These are phyloP conservation scores for Lacanobia wlatinum DNA, from an alignment of 2,888 invertebrate genomes.

Conservation along the genomic window DNA sequence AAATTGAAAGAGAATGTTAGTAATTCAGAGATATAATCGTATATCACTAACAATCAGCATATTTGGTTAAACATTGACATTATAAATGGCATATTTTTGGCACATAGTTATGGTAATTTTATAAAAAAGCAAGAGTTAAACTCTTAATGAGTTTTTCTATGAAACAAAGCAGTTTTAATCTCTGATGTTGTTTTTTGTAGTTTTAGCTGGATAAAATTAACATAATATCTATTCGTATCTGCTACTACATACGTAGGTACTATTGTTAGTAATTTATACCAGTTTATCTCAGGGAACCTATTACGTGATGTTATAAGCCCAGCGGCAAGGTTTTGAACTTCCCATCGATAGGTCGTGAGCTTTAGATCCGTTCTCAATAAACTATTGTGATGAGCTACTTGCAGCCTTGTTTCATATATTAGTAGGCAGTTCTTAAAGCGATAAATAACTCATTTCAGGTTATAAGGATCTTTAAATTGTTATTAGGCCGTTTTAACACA, in stretches of 20 bases:
- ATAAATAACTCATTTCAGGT: slow-evolving; percentile 45
- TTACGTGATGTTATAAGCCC: slow-evolving; percentile 48
- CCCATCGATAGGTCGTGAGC: slow-evolving; percentile 60
- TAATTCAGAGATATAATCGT: slow-evolving; percentile 51
- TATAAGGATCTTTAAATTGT: slow-evolving; percentile 9
- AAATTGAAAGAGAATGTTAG: slow-evolving; percentile 47
- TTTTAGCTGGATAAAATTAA: slow-evolving; percentile 11
- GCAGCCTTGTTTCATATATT: slow-evolving; percentile 39
- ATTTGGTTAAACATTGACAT: slow-evolving; percentile 47
- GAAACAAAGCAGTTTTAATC: slow-evolving; percentile 22
- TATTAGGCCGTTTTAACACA: slow-evolving; percentile 4
- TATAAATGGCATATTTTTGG: slow-evolving; percentile 36
- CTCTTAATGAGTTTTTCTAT: slow-evolving; percentile 49
- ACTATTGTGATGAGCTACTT: slow-evolving; percentile 55
- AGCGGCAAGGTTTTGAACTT: slow-evolving; percentile 60
- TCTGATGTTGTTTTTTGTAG: slow-evolving; percentile 1
- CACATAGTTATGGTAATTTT: slow-evolving; percentile 34
- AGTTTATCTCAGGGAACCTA: slow-evolving; percentile 5
- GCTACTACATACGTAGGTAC: neutral
- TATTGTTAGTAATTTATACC: slow-evolving; percentile 8
- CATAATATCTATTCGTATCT: neutral
- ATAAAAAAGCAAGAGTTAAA: slow-evolving; percentile 21
- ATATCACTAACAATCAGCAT: slow-evolving; percentile 52
- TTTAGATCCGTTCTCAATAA: slow-evolving; percentile 44
- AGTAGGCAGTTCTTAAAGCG: slow-evolving; percentile 22